Base-by-base conservation (phyloP, 2,888 invertebrate species). In the Drosophila nr. perissopoda region DNA sequence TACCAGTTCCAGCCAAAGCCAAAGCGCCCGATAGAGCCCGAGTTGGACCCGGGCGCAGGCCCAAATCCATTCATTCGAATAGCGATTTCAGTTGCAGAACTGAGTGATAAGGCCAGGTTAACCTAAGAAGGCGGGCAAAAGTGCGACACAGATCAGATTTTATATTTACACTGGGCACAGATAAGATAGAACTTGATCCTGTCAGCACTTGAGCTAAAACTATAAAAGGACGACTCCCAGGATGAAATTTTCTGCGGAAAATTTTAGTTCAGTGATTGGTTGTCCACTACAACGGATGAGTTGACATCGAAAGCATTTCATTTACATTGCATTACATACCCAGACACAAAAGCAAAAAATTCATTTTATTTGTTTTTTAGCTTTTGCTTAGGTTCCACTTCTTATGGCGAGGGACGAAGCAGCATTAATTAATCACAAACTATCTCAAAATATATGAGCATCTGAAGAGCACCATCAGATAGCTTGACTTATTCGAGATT, bases 1-100 rank as follows among this genome's bases (percentile, higher is more conserved):
- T 82, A 80, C 87, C 84, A 83, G 84, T 84, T 87, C 83, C 77
- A 77, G 69, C n/a, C n/a, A n/a, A n/a, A n/a, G 60, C 53, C 49
- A 29, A 46, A 46, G 52, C 40, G 34, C 10, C 38, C 51, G 33
- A 27, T 31, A n/a, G 34, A 49, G 59, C 27, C 36, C 25, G 57
- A 25, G 33, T 16, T 56, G 18, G 42, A 29, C 40, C 33, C 38
- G 34, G 36, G 18, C 52, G 31, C 52, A 51, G 56, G 6, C 42
- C 36, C 36, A 38, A 40, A n/a, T 29, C 60, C 60, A 56, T n/a
- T 68, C 49, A 54, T 31, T 40, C 46, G 46, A 25, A 46, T 46
- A 25, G 16, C 21, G 16, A 25, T 8, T 25, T 46, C 16, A 16
- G 25, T 46, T 4, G 4, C 8, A 46, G 46, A 25, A 16, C 46